Base-by-base conservation (phyloP, 35 echinoderm and acorn worm genomes). In the Hemicentrotus pulcherrimus region DNA sequence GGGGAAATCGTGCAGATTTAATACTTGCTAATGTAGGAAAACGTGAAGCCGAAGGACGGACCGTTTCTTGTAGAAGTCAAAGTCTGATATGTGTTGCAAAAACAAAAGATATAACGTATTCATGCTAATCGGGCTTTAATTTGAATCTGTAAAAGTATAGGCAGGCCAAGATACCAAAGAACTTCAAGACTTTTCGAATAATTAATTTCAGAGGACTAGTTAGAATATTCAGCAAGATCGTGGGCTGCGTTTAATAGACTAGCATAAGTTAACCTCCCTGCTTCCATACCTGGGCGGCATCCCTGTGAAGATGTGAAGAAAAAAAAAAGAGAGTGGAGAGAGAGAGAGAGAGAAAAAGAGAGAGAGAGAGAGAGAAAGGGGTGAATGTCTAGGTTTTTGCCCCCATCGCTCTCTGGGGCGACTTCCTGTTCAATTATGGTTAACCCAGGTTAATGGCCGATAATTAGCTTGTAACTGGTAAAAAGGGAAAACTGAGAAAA, bases 381-480 rank as follows among this genome's bases (percentile, higher is more conserved):
- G 22, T 22, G 65, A n/a, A n/a, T 22, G 22, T 28, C 65, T 78
- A 7, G 65, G 65, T 78, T 28, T 78, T 78, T 78, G 22, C 65
- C 18, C 28, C 24, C 65, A 28, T 28, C 65, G 65, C 65, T 78
- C 65, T 78, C 65, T 6, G 24, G 65, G 65, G 65, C 65, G 19
- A 78, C 65, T 78, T 78, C 65, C 65, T 78, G 65, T 78, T 78
- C 65, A 78, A 78, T 78, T n/a, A 78, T 78, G 65, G 65, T 78
- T 28, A 78, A 78, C 65, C 65, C 1, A 28, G 65, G 65, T 78
- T 78, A 78, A 78, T 78, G 65, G 65, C 65, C 65, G 65, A 28
- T 78, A 78, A 78, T 78, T 55, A 55, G 22, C 65, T 78, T 78
- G 65, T 52, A 31, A 93, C 22, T 5, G 19, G 35, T 41, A 32